phyloP scores from a whole-genome alignment of 1,140 invertebrate species.

The Coelopa frigida region DNA sequence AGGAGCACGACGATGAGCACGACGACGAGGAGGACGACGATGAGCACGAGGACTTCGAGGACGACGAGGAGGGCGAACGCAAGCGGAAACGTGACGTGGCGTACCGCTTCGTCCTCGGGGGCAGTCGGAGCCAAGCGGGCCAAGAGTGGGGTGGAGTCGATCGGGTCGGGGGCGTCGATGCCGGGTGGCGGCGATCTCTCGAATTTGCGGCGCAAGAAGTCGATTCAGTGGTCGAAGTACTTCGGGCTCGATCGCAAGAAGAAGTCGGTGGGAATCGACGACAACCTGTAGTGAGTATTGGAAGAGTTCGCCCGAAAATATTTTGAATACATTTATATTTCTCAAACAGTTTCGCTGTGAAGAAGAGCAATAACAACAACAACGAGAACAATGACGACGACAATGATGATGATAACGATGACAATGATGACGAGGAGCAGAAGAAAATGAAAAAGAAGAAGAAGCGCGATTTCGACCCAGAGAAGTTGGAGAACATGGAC shows the following conservation, averaged over 20 bases:
- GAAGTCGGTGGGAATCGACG: slow-evolving; percentile 46
- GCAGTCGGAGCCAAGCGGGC: slow-evolving; percentile 53
- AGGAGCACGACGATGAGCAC: slow-evolving; percentile 44
- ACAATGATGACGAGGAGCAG: slow-evolving; percentile 20
- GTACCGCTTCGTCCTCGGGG: slow-evolving; percentile 26
- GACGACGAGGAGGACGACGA: slow-evolving; percentile 45
- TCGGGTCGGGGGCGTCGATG: slow-evolving; percentile 29
- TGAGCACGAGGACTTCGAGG: slow-evolving; percentile 46
- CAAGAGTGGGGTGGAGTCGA: no score
- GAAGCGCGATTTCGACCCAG: slow-evolving; percentile 37
- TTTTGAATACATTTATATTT: background rate
- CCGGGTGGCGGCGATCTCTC: slow-evolving; percentile 24
- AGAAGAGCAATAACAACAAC: slow-evolving; percentile 21
- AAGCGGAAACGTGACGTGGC: slow-evolving; percentile 28
- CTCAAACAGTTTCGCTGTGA: slow-evolving; percentile 10
- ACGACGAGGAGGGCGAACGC: slow-evolving; percentile 44
- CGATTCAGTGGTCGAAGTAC: slow-evolving; percentile 76
- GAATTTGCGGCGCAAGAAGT: slow-evolving; percentile 56
- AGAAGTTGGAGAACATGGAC: slow-evolving; percentile 59
- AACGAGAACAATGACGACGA: background rate
- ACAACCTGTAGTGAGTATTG: slow-evolving; percentile 2
- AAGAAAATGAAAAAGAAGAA: slow-evolving; percentile 22
- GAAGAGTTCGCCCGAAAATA: no score
- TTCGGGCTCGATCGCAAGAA: slow-evolving; percentile 73
- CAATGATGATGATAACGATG: slow-evolving; percentile 16